phyloP scores from a whole-genome alignment of 1,140 invertebrate species.

The Microplitis mediator region DNA sequence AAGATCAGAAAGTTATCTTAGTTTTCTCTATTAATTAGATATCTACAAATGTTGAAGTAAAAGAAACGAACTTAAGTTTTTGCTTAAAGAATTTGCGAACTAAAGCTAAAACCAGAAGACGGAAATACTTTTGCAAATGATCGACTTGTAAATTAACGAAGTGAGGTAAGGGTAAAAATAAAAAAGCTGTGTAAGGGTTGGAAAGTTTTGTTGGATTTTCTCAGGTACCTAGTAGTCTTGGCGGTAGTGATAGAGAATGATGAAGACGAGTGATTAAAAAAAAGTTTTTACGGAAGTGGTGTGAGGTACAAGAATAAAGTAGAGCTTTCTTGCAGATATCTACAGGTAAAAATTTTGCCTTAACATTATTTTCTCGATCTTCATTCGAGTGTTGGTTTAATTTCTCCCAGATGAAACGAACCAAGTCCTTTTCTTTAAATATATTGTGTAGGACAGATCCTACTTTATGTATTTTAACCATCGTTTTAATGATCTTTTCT shows the following conservation, averaged over 20 bases:
- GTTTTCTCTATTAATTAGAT: too few species aligned
- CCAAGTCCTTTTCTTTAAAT: too few species aligned
- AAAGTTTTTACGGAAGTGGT: not conserved
- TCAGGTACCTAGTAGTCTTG: not conserved
- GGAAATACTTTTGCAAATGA: conserved; percentile 22
- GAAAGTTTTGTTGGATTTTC: conserved; percentile 14
- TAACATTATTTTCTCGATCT: too few species aligned
- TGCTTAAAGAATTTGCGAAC: not conserved
- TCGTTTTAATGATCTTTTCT: too few species aligned
- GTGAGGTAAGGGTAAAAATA: not conserved
- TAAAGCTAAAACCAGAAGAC: not conserved
- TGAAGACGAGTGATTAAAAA: conserved; percentile 19
- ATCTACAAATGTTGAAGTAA: not conserved
- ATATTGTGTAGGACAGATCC: too few species aligned
- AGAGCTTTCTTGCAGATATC: too few species aligned
- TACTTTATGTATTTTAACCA: not conserved
- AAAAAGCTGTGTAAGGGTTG: conserved; percentile 8
- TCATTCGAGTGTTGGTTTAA: too few species aligned
- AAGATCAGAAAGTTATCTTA: too few species aligned
- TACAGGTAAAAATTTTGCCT: too few species aligned
- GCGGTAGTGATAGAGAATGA: conserved; percentile 3
- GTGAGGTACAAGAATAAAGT: not conserved
- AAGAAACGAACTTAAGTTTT: not conserved
- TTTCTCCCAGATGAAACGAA: too few species aligned
- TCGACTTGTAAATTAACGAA: conserved; percentile 30